Evolutionary conservation across 30 jellyfish, hydroid and myxozoan species (phyloP), one percentile per base, ranked within the genome.

Genomic region (Aurelia aurita complex sp. Pacific): DNA sequence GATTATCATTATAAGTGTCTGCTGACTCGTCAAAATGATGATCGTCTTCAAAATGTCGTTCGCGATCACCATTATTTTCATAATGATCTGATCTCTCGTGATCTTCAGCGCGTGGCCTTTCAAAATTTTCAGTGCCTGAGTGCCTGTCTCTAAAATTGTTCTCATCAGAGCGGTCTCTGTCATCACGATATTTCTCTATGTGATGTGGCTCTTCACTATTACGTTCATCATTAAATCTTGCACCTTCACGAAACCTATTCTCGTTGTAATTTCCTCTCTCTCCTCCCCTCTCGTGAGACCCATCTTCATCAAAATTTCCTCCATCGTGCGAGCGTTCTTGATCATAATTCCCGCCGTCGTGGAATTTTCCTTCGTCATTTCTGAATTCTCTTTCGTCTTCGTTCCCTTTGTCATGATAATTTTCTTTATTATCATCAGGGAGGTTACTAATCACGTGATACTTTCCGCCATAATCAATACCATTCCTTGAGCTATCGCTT

Each of bases 401-500:
- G 55, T 65, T 53, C 40, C 78, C 77, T 6, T 64, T 42, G 33
- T 85, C 73, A 32, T 50, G 62, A 29, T 69, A 69, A 32, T 69
- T 50, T 13, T 59, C 87, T 33, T 53, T 64, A 18, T 79, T 69
- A n/a, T 54, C 77, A 10, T 85, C 67, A 10, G 69, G 70, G 70
- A 34, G 62, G 51, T 77, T 69, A 38, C 70, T 80, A 75, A 62
- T 38, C 51, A 74, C 81, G 32, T 77, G 66, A 51, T 79, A 79
- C 36, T 79, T 62, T 0, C 93, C 93, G n/a, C 69, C 85, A 61
- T 89, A 82, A 9, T 89, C 97, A 0, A 72, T 82, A 33, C 57
- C 40, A 36, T 51, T 75, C 16, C 60, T 61, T 13, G 35, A 60
- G 5, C 70, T 70, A 17, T 64, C 79, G 15, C 32, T 74, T 13